Conservation (phyloP, 2,888 invertebrate species). For the Nomada lathburiana region DNA sequence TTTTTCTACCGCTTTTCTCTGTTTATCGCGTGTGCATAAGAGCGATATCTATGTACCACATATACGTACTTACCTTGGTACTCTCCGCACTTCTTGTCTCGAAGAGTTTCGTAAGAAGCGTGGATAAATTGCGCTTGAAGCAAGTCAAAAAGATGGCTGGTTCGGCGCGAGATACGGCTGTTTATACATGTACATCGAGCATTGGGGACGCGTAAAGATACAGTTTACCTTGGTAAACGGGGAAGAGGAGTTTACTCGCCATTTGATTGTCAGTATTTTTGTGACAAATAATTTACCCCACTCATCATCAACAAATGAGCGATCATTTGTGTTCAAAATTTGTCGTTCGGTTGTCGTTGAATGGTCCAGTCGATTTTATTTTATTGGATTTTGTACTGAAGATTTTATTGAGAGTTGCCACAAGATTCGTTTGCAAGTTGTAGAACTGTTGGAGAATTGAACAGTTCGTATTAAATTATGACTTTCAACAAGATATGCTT, state of each 20-base stretch:
- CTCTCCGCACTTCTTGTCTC: constrained; percentile 62
- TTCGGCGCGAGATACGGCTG: constrained; percentile 28
- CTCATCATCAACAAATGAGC: no score
- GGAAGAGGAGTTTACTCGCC: no score
- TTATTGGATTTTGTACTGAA: no score
- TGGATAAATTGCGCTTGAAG: constrained; percentile 68
- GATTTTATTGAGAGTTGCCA: no score
- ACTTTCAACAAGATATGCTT: background rate
- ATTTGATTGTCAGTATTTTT: no score
- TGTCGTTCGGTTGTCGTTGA: no score
- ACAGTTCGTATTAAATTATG: background rate
- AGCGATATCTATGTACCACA: constrained; percentile 47
- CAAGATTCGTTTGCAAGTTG: no score
- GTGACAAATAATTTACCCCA: no score
- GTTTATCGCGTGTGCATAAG: constrained; percentile 26
- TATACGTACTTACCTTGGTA: constrained; percentile 37
- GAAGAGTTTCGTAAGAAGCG: constrained; percentile 64
- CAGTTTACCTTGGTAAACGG: constrained; percentile 40
- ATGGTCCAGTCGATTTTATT: no score
- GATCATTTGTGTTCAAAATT: no score
- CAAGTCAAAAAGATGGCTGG: background rate
- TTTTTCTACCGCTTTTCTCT: constrained; percentile 4
- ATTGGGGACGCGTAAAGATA: constrained; percentile 49
- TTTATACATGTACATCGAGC: constrained; percentile 25
- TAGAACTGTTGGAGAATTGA: no score